Percentiles rank a stretch among this genome's conserved stretches.
Evolutionary conservation across 2,797 vertebrate genomes (phyloP).

Genomic region (Neomorphus geoffroyi): DNA sequence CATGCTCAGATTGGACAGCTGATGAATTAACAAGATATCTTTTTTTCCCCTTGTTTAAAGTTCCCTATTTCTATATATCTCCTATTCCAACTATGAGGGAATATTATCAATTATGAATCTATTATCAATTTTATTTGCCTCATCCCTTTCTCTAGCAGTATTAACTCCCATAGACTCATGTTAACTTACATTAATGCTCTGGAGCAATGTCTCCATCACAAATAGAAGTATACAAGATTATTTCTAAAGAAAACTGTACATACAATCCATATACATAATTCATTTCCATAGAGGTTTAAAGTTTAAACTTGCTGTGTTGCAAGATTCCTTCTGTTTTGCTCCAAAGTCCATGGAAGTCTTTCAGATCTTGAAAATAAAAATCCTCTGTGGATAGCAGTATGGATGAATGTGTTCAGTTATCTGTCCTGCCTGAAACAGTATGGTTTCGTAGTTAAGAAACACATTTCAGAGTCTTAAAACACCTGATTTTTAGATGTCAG

Average conservation of each 20-base stretch:
- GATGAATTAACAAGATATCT: background rate
- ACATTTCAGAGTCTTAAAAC: background rate
- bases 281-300: conserved; percentile 17
- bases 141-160: background rate
- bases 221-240: background rate
- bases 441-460: background rate
- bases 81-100: background rate
- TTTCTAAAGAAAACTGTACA: background rate
- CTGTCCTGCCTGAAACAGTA: background rate
- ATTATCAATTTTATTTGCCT: background rate
- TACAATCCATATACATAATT: background rate
- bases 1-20: background rate
- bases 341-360: background rate
- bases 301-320: background rate
- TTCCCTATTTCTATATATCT: background rate
- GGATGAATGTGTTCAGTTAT: background rate
- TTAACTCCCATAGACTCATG: background rate
- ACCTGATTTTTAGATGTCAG: background rate
- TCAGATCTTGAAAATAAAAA: conserved; percentile 30
- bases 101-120: background rate
- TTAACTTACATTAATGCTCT: background rate
- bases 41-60: background rate
- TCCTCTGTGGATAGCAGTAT: background rate
- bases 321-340: conserved; percentile 10
- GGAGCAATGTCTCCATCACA: background rate